Evolutionary conservation across 2,113 vertebrate species (phyloP).

Genomic region (Gallinago media): DNA sequence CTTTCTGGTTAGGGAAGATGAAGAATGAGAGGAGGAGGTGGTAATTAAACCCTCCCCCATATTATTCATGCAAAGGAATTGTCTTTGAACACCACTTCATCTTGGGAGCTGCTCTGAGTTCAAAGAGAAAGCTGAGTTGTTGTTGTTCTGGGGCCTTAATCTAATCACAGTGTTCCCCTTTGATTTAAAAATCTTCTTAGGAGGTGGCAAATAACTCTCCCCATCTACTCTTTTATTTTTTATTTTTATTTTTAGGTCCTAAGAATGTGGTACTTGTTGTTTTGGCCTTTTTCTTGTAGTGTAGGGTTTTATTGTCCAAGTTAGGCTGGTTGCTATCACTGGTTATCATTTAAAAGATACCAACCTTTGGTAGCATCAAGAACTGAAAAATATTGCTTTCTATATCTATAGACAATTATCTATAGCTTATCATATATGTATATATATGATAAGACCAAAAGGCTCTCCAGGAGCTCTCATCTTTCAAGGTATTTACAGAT

Average conservation of each 20-base stretch:
- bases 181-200: conserved; percentile 65
- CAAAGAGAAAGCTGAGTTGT: conserved; percentile 66
- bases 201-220: conserved; percentile 31
- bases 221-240: background rate
- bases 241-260: conserved; percentile 4
- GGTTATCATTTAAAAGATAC: background rate
- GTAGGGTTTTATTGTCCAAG: background rate
- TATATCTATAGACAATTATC: background rate
- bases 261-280: background rate
- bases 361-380: background rate
- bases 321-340: background rate
- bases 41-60: conserved; percentile 72
- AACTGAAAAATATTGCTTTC: background rate
- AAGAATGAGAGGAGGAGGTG: conserved; percentile 67
- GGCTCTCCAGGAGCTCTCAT: background rate
- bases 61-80: conserved; percentile 70
- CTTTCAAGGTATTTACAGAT: too few relatives aligned
- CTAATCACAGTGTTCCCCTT: conserved; percentile 59
- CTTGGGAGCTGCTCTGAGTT: conserved; percentile 62
- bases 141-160: conserved; percentile 64
- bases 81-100: conserved; percentile 72
- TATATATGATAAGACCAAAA: background rate
- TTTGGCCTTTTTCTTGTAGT: background rate
- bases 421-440: background rate
- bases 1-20: conserved; percentile 53